Evolutionary conservation across 2,113 vertebrate genomes (phyloP).

Genomic region (Oryzias curvinotus): DNA sequence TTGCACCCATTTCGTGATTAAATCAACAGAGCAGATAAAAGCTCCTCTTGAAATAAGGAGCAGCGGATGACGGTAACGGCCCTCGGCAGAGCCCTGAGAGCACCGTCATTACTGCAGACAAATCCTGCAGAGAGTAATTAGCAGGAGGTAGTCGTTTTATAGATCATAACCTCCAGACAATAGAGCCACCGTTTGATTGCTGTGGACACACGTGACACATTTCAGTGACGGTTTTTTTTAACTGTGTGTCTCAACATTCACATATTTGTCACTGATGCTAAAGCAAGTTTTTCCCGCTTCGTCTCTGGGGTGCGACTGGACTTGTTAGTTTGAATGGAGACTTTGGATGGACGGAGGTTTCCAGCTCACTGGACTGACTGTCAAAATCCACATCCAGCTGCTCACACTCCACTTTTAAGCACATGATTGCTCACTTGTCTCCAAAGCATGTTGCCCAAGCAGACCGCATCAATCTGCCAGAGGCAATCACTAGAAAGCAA

Average conservation of each 20-base stretch:
- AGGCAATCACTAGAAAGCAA: conserved; percentile 32
- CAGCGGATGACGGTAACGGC: conserved; percentile 44
- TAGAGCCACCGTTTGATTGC: conserved; percentile 3
- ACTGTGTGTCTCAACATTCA: too few relatives aligned
- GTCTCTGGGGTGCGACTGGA: too few relatives aligned
- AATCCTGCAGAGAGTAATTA: conserved; percentile 38
- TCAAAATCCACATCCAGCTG: neutral
- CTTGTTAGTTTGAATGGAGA: too few relatives aligned
- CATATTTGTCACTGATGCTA: too few relatives aligned
- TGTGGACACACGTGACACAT: conserved; percentile 6
- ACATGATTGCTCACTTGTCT: conserved; percentile 13
- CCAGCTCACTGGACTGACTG: too few relatives aligned
- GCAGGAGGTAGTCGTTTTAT: conserved; percentile 20
- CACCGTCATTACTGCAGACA: conserved; percentile 35
- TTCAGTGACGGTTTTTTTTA: neutral
- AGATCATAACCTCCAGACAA: conserved; percentile 8
- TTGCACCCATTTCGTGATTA: conserved; percentile 47
- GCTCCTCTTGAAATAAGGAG: conserved; percentile 24
- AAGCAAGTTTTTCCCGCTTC: too few relatives aligned
- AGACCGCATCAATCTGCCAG: conserved; percentile 10
- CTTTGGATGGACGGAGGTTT: too few relatives aligned
- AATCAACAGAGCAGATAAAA: conserved; percentile 59
- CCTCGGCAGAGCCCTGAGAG: conserved; percentile 29
- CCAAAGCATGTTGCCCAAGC: conserved; percentile 20
- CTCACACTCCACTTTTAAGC: conserved; percentile 19